Evolutionary conservation across 2,888 invertebrate species (phyloP).

Genomic region (Acanthoscelides obtectus): DNA sequence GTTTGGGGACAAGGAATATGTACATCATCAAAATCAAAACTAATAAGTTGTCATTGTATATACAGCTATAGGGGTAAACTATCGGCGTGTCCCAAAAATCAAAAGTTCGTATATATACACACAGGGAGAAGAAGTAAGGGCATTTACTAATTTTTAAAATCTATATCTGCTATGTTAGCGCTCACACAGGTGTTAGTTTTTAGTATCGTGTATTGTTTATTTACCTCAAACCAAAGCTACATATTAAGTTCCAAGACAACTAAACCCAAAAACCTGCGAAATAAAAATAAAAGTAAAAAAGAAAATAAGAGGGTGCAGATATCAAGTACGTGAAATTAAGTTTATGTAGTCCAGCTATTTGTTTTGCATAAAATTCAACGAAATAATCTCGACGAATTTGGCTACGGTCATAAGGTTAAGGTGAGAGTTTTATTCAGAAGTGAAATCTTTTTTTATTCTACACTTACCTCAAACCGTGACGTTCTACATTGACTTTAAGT

Average conservation of each 20-base stretch:
- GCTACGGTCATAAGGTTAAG: too few relatives aligned
- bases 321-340: slow-evolving; percentile 9
- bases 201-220: slow-evolving; percentile 19
- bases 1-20: neutral
- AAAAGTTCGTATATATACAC: slow-evolving; percentile 26
- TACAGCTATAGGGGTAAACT: neutral
- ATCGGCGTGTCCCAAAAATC: neutral
- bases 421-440: too few relatives aligned
- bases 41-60: neutral
- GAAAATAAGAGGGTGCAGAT: slow-evolving; percentile 24
- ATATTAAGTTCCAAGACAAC: slow-evolving; percentile 23
- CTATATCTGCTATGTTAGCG: slow-evolving; percentile 27
- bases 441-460: too few relatives aligned
- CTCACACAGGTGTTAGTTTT: slow-evolving; percentile 19
- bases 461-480: too few relatives aligned
- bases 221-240: slow-evolving; percentile 22
- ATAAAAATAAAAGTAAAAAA: slow-evolving; percentile 27
- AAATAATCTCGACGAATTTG: too few relatives aligned
- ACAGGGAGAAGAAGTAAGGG: slow-evolving; percentile 23
- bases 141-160: slow-evolving; percentile 3
- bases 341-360: slow-evolving; percentile 3
- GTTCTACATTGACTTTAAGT: too few relatives aligned
- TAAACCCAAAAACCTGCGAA: slow-evolving; percentile 30
- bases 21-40: neutral
- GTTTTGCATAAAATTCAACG: neutral